Base-by-base conservation (phyloP, 1,140 invertebrate genomes). In the Anoplolepis gracilipes region DNA sequence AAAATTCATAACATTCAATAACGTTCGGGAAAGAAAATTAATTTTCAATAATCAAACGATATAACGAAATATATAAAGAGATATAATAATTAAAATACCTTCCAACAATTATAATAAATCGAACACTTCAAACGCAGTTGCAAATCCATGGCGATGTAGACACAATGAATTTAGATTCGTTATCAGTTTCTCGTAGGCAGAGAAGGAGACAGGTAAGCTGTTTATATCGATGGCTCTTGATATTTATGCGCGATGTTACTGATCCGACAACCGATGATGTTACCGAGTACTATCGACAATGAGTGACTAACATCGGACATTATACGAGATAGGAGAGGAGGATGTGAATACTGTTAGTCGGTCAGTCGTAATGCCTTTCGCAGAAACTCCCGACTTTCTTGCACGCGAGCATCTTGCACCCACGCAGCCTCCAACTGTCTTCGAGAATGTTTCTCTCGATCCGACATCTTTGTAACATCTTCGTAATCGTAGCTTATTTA, bases 221-320 rank as follows among this genome's bases (percentile, higher is more conserved):
- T 78, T 62, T 55, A 69, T 67, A 53, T 75, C 65, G 59, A 57
- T 65, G 73, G 30, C 57, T 77, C 53, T 39, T 49, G 64, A 78
- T 87, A 88, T 87, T 88, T 88, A 76, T 87, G 76, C 53, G 59
- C 72, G 59, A 85, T 79, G 49, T 82, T 82, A 82, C 53, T 73
- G 78, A 82, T 82, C 78, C n/a, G 36, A 59, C 78, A 82, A 36
- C 67, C 53, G 67, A 82, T 82, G 78, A 82, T 82, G 78, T 82
- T 82, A 82, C 61, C 61, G 42, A 30, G 33, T 53, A 78, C 78
- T 73, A 46, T 69, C 39, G 78, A 82, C 78, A 73, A 82, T 82
- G 78, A 82, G 78, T 53, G 53, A 57, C 59, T 81, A 82, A 82
- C 61, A 55, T 53, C 62, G 36, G 28, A 22, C 67, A 82, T 73